Evolutionary conservation across 2,888 invertebrate species (phyloP), one percentile per base, ranked within the genome.

Genomic region (Cephus spinipes): DNA sequence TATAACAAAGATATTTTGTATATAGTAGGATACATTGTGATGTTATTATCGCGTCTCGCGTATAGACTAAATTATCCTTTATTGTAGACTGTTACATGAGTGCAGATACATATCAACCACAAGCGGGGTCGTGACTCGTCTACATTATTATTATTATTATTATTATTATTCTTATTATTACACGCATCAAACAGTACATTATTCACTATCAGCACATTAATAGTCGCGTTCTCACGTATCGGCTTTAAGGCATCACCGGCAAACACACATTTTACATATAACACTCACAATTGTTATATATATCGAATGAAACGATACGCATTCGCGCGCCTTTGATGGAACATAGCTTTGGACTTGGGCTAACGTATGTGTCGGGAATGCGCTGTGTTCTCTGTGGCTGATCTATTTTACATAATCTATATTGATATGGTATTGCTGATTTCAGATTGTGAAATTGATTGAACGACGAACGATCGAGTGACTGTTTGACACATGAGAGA

Each of bases 351-450:
- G 78, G 31, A 75, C 36, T 71, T 78, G 76, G 71, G 74, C 73
- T 79, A 79, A 68, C 40, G 75, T 78, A 68, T 78, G 55, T 78
- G 76, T 76, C 76, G 23, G 40, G 79, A 79, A 77, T 77, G 76
- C 76, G 79, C 76, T 76, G 69, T 79, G 23, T 55, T 55, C 68
- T 76, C 73, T 79, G 69, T 79, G 76, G 74, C 74, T 77, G 76
- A 76, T 69, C 23, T 55, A 55, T 55, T 55, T 55, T 55, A 55
- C 55, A 23, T 55, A 55, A 55, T 55, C 15, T 55, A 23, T 55
- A 30, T 68, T 31, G 31, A 71, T 71, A 31, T 71, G 31, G 15
- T 33, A 31, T 71, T 31, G 71, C 32, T 71, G 31, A 12, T 71
- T 71, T 71, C 71, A 71, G 31, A 33, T 71, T 71, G 71, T 71